Conservation (phyloP, 2,797 vertebrate genomes). For the Paramormyrops hopkinsi region DNA sequence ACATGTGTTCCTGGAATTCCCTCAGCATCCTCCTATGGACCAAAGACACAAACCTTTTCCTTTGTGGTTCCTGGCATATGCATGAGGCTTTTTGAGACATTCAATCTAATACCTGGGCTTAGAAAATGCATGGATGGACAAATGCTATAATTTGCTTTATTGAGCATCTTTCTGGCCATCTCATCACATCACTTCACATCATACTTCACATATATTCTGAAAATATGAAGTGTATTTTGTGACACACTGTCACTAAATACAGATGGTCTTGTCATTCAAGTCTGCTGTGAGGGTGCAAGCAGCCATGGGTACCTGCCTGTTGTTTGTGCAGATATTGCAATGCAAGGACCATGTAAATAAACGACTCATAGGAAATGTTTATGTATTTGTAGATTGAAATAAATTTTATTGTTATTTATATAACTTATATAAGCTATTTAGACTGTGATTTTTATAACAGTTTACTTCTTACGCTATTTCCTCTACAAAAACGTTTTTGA, state of each 20-base stretch:
- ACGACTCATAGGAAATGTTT: not conserved
- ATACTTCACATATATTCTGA: not conserved
- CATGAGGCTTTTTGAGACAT: not conserved
- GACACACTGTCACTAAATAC: not conserved
- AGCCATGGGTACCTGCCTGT: not conserved
- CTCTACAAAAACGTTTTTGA: not conserved
- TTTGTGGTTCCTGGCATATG: not conserved
- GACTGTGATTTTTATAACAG: not conserved
- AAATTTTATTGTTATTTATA: not conserved
- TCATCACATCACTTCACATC: not conserved
- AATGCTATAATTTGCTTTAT: not conserved
- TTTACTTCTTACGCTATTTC: not conserved
- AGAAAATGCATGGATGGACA: not conserved
- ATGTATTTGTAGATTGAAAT: not conserved
- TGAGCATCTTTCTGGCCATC: not conserved
- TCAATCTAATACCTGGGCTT: not conserved
- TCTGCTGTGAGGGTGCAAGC: not conserved
- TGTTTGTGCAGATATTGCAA: not conserved
- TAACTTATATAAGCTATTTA: not conserved
- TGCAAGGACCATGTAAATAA: not conserved
- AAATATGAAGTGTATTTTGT: not conserved
- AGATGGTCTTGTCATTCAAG: constrained; percentile 5
- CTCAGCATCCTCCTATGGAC: not conserved
- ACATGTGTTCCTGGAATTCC: not conserved
- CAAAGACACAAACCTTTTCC: not conserved